Conservation (phyloP, 2,888 invertebrate species). For the Erebia palarica region DNA sequence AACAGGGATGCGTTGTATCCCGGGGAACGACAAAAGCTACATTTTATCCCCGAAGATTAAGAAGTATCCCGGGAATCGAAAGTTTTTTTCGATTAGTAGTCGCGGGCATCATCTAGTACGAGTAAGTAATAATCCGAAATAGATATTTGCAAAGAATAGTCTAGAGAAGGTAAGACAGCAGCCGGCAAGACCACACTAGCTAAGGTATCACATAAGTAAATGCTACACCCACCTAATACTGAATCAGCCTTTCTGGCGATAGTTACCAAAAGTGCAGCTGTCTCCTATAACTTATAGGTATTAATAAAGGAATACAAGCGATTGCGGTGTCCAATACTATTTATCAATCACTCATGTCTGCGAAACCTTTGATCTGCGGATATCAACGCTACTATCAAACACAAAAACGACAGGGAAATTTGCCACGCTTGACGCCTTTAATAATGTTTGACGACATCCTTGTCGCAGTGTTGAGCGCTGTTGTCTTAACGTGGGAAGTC, state of each 20-base stretch:
- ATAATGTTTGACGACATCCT: not conserved
- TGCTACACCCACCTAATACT: no score
- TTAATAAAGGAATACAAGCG: slow-evolving; percentile 27
- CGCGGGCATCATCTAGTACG: not conserved
- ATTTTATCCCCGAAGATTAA: no score
- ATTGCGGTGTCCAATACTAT: slow-evolving; percentile 32
- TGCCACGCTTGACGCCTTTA: not conserved
- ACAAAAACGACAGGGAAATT: slow-evolving; percentile 15
- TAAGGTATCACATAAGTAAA: slow-evolving; percentile 1
- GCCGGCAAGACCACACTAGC: not conserved
- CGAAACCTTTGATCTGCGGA: slow-evolving; percentile 29
- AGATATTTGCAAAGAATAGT: not conserved
- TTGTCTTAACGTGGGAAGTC: no score
- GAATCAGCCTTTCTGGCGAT: no score
- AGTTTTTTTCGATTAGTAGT: no score
- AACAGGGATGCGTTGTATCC: no score
- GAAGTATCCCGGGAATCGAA: not conserved
- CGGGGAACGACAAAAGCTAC: no score
- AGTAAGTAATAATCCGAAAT: not conserved
- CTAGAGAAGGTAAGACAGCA: not conserved
- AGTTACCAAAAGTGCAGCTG: no score
- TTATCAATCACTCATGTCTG: slow-evolving; percentile 32
- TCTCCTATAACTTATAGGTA: no score
- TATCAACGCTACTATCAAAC: slow-evolving; percentile 26
- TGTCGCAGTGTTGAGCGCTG: no score